These are phyloP conservation scores for Tinamus major DNA, from an alignment of 2,797 vertebrate genomes.

Conservation along the genomic window DNA sequence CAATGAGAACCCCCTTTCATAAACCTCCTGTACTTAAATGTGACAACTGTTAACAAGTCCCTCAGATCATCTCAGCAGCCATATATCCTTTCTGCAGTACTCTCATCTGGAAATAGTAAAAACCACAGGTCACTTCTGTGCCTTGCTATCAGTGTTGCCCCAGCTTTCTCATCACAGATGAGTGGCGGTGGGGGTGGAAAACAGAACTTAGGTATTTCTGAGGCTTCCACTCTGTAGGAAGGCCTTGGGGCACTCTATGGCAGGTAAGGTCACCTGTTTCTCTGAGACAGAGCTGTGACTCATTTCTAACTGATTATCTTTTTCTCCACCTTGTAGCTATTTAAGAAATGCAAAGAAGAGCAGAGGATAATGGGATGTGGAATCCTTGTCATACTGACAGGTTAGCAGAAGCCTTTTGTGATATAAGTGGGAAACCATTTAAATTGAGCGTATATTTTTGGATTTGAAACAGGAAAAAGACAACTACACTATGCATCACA, in stretches of 20 bases:
- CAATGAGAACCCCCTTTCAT: not conserved
- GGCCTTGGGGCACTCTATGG: not conserved
- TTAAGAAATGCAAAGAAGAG: not conserved
- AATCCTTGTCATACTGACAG: not conserved
- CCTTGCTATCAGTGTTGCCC: not conserved
- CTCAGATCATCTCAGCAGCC: not conserved
- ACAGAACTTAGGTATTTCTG: not conserved
- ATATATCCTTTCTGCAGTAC: not conserved
- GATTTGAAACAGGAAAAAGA: not conserved
- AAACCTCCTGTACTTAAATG: not conserved
- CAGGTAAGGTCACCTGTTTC: not conserved
- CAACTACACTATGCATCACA: constrained; percentile 1
- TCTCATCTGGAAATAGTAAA: not conserved
- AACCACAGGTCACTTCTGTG: not conserved
- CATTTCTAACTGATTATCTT: not conserved
- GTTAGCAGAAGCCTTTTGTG: not conserved
- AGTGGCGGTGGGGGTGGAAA: not conserved
- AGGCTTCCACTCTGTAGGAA: not conserved
- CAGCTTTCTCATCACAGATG: not conserved
- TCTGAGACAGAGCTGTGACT: not conserved
- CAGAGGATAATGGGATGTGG: not conserved
- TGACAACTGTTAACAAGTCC: not conserved
- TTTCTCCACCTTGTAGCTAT: not conserved
- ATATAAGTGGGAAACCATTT: not conserved
- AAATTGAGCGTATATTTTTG: not conserved